phyloP scores from a whole-genome alignment of 2,888 invertebrate genomes.

The Eupithecia subfuscata region DNA sequence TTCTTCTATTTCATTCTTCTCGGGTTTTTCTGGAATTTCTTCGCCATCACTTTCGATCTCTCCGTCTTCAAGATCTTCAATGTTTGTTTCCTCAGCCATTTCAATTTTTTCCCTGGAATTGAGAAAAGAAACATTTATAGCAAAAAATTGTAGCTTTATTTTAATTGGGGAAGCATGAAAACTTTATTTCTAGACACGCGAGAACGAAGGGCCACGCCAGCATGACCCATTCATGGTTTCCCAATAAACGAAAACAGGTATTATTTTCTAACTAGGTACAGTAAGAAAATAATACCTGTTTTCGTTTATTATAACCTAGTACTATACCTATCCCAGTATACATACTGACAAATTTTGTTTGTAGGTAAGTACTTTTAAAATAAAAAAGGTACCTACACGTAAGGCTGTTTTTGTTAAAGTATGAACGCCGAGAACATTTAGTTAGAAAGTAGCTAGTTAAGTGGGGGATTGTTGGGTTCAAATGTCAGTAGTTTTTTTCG shows the following conservation, averaged over 20 bases:
- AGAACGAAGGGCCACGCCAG: background rate
- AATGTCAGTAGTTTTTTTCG: background rate
- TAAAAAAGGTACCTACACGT: background rate
- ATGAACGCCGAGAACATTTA: background rate
- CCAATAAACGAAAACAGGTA: background rate
- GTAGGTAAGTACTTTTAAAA: background rate
- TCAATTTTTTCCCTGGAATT: conserved; percentile 71
- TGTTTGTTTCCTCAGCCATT: conserved; percentile 67
- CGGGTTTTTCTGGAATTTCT: conserved; percentile 62
- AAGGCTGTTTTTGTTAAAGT: background rate
- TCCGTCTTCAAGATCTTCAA: conserved; percentile 92
- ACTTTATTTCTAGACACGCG: background rate
- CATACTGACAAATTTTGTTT: background rate
- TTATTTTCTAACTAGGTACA: no score
- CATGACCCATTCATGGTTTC: background rate
- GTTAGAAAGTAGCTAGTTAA: background rate
- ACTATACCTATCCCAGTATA: background rate
- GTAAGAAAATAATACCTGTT: no score
- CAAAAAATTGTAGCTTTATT: background rate
- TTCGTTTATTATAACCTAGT: no score
- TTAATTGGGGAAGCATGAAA: background rate
- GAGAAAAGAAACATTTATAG: conserved; percentile 21
- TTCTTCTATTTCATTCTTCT: conserved; percentile 58
- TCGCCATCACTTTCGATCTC: conserved; percentile 90
- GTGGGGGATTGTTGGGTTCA: background rate